Conservation (phyloP, 2,797 vertebrate species). For the Centropyge bicolor region DNA sequence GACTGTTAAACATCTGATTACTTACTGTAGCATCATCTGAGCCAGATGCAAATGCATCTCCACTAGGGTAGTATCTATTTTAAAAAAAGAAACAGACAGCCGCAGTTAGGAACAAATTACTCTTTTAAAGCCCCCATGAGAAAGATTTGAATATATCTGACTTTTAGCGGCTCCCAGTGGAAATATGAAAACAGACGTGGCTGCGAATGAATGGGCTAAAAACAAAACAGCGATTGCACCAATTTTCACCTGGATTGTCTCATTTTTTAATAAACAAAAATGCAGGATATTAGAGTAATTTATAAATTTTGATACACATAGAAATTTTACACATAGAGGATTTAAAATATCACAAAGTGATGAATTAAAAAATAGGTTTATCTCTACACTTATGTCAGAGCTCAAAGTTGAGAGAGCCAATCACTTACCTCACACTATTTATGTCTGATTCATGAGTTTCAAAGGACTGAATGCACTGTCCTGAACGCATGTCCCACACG, state of each 20-base stretch:
- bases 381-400: not conserved
- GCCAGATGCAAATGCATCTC: constrained; percentile 99
- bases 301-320: not conserved
- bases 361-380: not conserved
- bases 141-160: constrained; percentile 6
- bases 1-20: constrained; percentile 44
- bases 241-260: not conserved
- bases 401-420: not conserved
- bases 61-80: constrained; percentile 96
- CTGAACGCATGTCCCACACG: constrained; percentile 99
- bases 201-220: not conserved
- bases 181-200: not conserved
- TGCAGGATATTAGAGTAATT: not conserved
- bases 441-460: constrained; percentile 99
- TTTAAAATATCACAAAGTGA: not conserved
- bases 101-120: not conserved
- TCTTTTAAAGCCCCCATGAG: not conserved
- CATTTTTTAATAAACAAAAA: not conserved
- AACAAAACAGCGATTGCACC: not conserved
- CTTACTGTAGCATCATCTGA: constrained; percentile 98
- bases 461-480: constrained; percentile 98
- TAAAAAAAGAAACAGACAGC: constrained; percentile 36
- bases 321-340: not conserved
- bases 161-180: constrained; percentile 11
- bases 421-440: constrained; percentile 96